Evolutionary conservation across 2,797 vertebrate species (phyloP).

Genomic region (Eremophila alpestris): DNA sequence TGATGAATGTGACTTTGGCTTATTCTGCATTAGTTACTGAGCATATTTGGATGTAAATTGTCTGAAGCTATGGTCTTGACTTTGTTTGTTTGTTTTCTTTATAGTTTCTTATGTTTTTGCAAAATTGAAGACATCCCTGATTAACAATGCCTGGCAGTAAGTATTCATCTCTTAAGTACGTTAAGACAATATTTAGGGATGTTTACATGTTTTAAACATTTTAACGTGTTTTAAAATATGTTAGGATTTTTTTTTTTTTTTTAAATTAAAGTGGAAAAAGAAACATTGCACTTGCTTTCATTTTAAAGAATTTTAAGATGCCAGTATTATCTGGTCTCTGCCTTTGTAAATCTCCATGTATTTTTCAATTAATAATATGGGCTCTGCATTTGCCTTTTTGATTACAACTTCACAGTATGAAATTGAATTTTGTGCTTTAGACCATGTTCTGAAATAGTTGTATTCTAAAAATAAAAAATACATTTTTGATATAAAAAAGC

Average conservation of each 20-base stretch:
- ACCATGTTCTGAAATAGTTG: not conserved
- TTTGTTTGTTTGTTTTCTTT: conserved; percentile 7
- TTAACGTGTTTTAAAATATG: not conserved
- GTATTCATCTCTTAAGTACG: not conserved
- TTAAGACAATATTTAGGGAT: not conserved
- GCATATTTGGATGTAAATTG: not conserved
- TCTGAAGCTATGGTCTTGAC: not conserved
- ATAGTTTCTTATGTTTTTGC: not conserved
- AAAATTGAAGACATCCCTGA: conserved; percentile 15
- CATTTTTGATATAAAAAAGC: not conserved
- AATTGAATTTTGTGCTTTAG: not conserved
- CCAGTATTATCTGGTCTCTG: not conserved
- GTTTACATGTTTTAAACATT: not conserved
- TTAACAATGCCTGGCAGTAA: conserved; percentile 63
- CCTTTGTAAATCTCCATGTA: not conserved
- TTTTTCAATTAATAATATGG: not conserved
- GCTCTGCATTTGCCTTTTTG: not conserved
- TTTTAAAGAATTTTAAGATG: not conserved
- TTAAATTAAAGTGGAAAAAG: not conserved
- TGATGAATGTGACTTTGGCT: not conserved
- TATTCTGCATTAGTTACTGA: not conserved
- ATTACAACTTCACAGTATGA: not conserved
- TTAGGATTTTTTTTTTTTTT: not conserved
- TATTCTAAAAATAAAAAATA: not conserved
- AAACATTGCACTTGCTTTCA: not conserved